Evolutionary conservation across 2,888 invertebrate species (phyloP).

Genomic region (Drosophila pseudotalamancana): DNA sequence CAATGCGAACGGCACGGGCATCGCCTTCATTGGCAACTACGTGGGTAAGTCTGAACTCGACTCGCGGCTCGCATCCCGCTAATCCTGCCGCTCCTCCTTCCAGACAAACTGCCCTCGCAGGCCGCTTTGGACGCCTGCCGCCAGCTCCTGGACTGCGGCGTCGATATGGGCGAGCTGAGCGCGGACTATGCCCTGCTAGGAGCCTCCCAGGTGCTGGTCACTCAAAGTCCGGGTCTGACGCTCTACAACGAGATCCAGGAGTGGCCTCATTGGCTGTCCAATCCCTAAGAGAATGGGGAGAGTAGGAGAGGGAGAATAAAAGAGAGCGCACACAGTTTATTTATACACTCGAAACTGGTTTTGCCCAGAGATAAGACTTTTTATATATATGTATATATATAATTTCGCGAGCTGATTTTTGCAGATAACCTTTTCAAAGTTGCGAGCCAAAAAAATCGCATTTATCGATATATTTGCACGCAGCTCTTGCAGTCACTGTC

Average conservation of each 20-base stretch:
- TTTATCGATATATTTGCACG: too few species aligned
- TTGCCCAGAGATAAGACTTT: neutral
- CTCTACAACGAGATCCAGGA: constrained; percentile 85
- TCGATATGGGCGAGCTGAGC: constrained; percentile 83
- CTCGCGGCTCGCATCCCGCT: neutral
- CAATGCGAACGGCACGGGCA: constrained; percentile 87
- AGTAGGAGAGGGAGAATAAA: neutral
- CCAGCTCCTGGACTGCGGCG: constrained; percentile 84
- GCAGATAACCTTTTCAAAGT: too few species aligned
- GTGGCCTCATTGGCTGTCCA: constrained; percentile 84
- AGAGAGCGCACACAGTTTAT: neutral
- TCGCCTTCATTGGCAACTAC: constrained; percentile 87
- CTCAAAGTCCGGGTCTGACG: constrained; percentile 85
- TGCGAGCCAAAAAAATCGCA: too few species aligned
- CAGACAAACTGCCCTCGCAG: constrained; percentile 83
- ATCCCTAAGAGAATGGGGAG: constrained; percentile 51
- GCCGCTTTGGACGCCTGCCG: constrained; percentile 83
- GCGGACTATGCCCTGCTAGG: constrained; percentile 84
- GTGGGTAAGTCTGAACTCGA: constrained; percentile 80
- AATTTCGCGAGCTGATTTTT: too few species aligned
- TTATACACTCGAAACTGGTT: neutral
- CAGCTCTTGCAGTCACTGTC: too few species aligned
- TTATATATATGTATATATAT: too few species aligned
- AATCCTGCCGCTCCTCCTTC: constrained; percentile 38
- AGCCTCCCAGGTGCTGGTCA: constrained; percentile 84